Base-by-base conservation (phyloP, 2,888 invertebrate genomes). In the Operophtera brumata region DNA sequence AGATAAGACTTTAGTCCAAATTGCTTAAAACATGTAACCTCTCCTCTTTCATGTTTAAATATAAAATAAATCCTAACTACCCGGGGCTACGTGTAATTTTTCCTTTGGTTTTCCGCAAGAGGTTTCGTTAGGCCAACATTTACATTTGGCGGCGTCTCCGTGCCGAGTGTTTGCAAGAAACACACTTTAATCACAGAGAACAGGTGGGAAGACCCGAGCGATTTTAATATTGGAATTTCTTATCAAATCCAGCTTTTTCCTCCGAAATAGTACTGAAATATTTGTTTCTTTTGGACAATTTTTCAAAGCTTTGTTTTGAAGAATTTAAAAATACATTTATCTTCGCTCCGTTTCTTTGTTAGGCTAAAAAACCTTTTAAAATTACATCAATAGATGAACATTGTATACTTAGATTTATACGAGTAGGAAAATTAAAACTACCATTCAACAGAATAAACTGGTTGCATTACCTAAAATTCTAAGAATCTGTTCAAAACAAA, bases 121-220 rank as follows among this genome's bases (percentile, higher is more conserved):
- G 80, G 73, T 80, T 82, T 79, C 73, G 74, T 75, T 77, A 66
- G 69, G 71, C 76, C 70, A 86, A 87, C 85, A 87, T 89, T 88
- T 86, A 80, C 86, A 80, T 86, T 85, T 69, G 78, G 73, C 76
- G 72, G 71, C 77, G 75, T 68, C 73, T 70, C 68, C 71, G 68
- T 70, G 66, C 70, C 69, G 71, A 72, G 64, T 80, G 78, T 81
- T 86, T 82, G 78, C 74, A 67, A 66, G 69, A 70, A 79, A 82
- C 80, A 79, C 80, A 81, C 84, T 87, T 88, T 87, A 88, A 88
- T 87, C 88, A 85, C 81, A 71, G 81, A 70, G 79, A 84, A 82
- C 84, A 86, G 86, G 86, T 80, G 79, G 75, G 61, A 74, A 73
- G 70, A 75, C 65, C 67, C 74, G 75, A 79, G 81, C 79, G 82